Conservation (phyloP, 1,140 invertebrate species). For the Panagrolaimus sp. region DNA sequence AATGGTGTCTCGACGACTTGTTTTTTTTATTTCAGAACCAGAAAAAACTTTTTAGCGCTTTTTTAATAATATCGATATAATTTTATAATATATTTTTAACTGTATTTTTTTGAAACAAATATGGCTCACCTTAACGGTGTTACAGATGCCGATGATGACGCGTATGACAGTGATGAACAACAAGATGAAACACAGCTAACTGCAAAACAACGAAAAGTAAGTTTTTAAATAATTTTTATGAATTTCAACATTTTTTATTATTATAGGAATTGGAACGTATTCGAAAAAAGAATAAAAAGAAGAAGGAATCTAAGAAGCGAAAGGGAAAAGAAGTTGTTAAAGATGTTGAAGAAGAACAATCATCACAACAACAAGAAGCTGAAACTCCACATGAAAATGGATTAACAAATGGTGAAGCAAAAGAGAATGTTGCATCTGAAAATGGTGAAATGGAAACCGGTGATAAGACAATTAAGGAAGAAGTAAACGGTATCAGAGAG, state of each 20-base stretch:
- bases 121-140: not conserved
- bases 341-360: conserved; percentile 18
- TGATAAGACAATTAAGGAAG: conserved; percentile 22
- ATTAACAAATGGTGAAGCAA: conserved; percentile 12
- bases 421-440: conserved; percentile 24
- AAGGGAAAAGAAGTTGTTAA: conserved; percentile 11
- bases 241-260: not conserved
- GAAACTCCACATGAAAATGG: conserved; percentile 28
- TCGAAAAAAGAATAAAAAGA: conserved; percentile 56
- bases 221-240: conserved; percentile 10
- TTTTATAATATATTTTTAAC: no score
- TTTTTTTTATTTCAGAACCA: no score
- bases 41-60: no score
- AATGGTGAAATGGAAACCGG: conserved; percentile 13
- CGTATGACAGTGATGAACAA: conserved; percentile 2
- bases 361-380: conserved; percentile 17
- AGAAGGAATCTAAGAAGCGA: conserved; percentile 54
- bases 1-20: no score
- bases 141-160: not conserved
- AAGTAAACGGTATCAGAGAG: not conserved
- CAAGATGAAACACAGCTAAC: conserved; percentile 17
- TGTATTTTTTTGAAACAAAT: no score
- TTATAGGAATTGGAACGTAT: conserved; percentile 55
- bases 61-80: no score
- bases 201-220: conserved; percentile 30